phyloP scores from a whole-genome alignment of 2,797 vertebrate genomes.

The Eurystomus glaucurus region DNA sequence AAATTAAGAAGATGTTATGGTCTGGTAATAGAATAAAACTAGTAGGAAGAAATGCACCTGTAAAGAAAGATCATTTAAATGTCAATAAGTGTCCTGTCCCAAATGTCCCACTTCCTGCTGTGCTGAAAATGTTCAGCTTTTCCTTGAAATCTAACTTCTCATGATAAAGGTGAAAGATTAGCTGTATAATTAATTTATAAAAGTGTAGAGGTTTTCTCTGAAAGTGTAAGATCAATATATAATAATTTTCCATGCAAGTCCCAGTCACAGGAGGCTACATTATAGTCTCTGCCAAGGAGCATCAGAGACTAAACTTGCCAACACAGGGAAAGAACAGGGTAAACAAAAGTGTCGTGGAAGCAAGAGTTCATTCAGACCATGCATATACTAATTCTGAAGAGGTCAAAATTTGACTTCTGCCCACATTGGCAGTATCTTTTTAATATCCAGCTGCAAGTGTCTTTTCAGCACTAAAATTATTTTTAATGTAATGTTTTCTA shows the following conservation, averaged over 20 bases:
- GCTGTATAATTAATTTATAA: not conserved
- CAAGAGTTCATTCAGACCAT: not conserved
- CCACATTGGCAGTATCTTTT: slow-evolving; percentile 30
- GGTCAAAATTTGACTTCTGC: slow-evolving; percentile 29
- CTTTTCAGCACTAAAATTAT: slow-evolving; percentile 62
- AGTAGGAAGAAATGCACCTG: not conserved
- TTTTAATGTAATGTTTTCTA: slow-evolving; percentile 66
- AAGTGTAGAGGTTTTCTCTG: not conserved
- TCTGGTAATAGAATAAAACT: not conserved
- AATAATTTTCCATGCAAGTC: not conserved
- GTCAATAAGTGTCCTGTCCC: not conserved
- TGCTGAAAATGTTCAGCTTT: not conserved
- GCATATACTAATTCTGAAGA: not conserved
- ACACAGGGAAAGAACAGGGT: not conserved
- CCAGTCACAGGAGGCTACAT: not conserved
- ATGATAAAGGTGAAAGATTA: not conserved
- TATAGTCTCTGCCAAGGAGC: not conserved
- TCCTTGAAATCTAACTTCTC: not conserved
- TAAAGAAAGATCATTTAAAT: not conserved
- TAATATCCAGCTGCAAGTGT: slow-evolving; percentile 24
- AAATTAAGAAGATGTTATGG: not conserved
- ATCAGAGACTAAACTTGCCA: not conserved
- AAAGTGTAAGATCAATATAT: not conserved
- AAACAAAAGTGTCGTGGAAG: not conserved
- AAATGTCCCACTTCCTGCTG: not conserved